phyloP scores from a whole-genome alignment of 2,888 invertebrate species.

The Dasypolia templi region DNA sequence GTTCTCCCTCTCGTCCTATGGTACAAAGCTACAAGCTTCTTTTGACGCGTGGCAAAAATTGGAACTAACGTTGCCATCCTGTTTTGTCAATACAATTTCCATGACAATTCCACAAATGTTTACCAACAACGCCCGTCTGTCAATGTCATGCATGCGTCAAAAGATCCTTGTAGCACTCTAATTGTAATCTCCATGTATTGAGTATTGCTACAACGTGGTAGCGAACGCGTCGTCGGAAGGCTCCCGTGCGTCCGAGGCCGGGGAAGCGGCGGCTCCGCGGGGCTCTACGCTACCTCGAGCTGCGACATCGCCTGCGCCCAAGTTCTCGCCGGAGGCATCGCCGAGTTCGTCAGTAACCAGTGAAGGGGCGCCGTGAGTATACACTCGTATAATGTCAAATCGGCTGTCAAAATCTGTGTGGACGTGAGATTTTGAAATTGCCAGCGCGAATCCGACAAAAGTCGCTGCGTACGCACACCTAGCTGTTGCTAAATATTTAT shows the following conservation, averaged over 20 bases:
- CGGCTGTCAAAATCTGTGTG: too few species aligned
- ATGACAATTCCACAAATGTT: background rate
- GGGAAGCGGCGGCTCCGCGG: slow-evolving; percentile 86
- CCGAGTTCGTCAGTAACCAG: slow-evolving; percentile 97
- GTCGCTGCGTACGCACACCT: too few species aligned
- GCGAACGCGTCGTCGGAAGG: slow-evolving; percentile 90
- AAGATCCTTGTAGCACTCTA: background rate
- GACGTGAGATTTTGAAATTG: too few species aligned
- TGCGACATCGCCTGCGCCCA: slow-evolving; percentile 87
- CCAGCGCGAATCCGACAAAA: too few species aligned
- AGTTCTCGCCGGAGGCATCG: slow-evolving; percentile 95
- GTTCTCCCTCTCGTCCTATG: slow-evolving; percentile 7
- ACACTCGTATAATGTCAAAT: too few species aligned
- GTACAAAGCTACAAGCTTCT: background rate
- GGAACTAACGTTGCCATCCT: background rate
- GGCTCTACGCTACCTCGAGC: slow-evolving; percentile 86
- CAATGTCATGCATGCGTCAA: background rate
- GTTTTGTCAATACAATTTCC: background rate
- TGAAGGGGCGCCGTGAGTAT: slow-evolving; percentile 93
- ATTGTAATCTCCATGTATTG: slow-evolving; percentile 76
- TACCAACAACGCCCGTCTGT: background rate
- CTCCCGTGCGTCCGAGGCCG: slow-evolving; percentile 87
- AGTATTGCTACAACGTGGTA: slow-evolving; percentile 87
- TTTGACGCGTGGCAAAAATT: background rate
- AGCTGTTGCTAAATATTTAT: too few species aligned